These are phyloP conservation scores for Priapulus caudatus DNA, from an alignment of 2,888 invertebrate genomes.

Conservation along the genomic window DNA sequence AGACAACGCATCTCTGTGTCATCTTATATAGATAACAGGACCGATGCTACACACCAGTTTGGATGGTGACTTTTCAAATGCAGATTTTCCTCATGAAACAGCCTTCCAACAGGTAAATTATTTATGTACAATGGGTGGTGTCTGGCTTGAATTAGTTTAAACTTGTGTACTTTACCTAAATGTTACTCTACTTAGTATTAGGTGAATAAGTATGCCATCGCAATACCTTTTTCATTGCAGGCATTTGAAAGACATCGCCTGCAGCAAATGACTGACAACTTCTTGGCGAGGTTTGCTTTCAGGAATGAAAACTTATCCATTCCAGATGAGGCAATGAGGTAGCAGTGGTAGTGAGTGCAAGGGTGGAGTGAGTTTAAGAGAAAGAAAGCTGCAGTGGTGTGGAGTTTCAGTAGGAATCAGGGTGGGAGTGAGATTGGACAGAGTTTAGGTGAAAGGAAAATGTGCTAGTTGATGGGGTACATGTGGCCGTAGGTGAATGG, in stretches of 20 bases:
- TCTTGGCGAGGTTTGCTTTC: constrained; percentile 50
- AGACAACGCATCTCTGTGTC: too few relatives aligned
- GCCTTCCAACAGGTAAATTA: constrained; percentile 46
- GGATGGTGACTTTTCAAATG: constrained; percentile 44
- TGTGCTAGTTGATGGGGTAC: too few relatives aligned
- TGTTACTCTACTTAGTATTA: constrained; percentile 14
- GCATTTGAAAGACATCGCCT: constrained; percentile 50
- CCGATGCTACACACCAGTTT: constrained; percentile 39
- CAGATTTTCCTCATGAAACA: constrained; percentile 44
- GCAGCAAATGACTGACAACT: constrained; percentile 49
- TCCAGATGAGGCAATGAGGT: constrained; percentile 43
- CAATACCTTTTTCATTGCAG: constrained; percentile 36
- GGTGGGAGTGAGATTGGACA: too few relatives aligned
- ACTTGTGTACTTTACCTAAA: background rate
- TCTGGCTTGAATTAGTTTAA: too few relatives aligned
- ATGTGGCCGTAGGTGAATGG: too few relatives aligned
- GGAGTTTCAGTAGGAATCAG: too few relatives aligned
- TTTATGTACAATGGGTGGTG: too few relatives aligned
- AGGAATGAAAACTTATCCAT: constrained; percentile 52
- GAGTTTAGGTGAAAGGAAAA: too few relatives aligned
- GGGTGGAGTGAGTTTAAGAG: too few relatives aligned
- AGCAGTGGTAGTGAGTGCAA: constrained; percentile 23
- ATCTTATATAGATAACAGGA: constrained; percentile 29
- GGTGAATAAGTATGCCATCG: constrained; percentile 11
- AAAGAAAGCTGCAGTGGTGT: too few relatives aligned